Evolutionary conservation across 2,797 vertebrate species (phyloP).

Genomic region (Paramormyrops hopkinsi): DNA sequence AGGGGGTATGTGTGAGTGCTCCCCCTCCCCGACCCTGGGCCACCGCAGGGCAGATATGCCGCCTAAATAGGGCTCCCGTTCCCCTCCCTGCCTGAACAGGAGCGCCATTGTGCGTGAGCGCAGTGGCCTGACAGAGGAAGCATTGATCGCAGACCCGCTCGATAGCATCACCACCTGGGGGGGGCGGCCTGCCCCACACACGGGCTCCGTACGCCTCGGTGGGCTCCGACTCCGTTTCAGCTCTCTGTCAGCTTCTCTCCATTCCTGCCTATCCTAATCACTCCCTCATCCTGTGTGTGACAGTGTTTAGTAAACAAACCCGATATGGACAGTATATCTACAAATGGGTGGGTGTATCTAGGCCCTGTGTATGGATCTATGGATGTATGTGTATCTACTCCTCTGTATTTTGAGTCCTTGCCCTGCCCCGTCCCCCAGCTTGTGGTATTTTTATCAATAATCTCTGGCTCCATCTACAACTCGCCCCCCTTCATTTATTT

Average conservation of each 20-base stretch:
- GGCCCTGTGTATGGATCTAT: background rate
- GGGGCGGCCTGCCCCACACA: background rate
- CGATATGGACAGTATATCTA: background rate
- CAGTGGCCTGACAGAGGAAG: slow-evolving; percentile 11
- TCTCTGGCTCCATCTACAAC: background rate
- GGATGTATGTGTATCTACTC: background rate
- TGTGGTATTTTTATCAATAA: background rate
- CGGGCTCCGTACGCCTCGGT: background rate
- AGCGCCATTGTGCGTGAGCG: slow-evolving; percentile 5
- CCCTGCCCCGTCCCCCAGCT: background rate
- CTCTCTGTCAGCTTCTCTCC: background rate
- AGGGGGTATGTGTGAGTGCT: background rate
- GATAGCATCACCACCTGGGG: background rate
- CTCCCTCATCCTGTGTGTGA: background rate
- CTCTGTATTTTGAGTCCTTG: background rate
- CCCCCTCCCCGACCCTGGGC: background rate
- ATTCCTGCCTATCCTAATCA: background rate
- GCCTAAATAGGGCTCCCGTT: background rate
- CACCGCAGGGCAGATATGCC: background rate
- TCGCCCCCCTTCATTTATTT: background rate
- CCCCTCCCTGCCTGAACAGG: slow-evolving; percentile 14
- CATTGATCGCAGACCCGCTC: background rate
- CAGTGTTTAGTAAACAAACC: background rate
- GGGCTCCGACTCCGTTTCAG: background rate
- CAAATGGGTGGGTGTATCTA: background rate